Base-by-base conservation (phyloP, 2,113 vertebrate genomes). In the Caracal caracal region DNA sequence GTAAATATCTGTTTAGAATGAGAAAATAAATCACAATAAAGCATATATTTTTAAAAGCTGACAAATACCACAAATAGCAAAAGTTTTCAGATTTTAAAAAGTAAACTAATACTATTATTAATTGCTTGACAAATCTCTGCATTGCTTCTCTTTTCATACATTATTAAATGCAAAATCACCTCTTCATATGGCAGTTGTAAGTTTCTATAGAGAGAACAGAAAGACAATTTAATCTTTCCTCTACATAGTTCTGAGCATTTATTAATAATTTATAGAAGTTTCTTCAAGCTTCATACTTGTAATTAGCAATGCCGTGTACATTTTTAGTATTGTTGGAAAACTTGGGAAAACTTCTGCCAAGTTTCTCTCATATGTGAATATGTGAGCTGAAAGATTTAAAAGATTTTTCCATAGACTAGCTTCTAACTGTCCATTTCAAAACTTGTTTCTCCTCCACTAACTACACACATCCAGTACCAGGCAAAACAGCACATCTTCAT, bases 161-260 rank as follows among this genome's bases (percentile, higher is more conserved):
- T 90, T 97, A 93, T 89, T 96, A 71, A 91, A 91, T 40, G 65
- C 43, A 95, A 73, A 70, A 92, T 89, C 47, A 79, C 33, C 26
- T 92, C 63, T 76, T 83, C 79, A 13, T n/a, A 93, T 33, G 28
- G 40, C 56, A 83, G 65, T 87, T 91, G 47, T 28, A 88, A 66
- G 76, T 88, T 95, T 88, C 83, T 40, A 63, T 26, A 65, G 43
- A 90, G 30, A 89, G 19, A 84, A 75, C 8, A 79, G 73, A 84
- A 92, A 92, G 68, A 95, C 68, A 92, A 65, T 90, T 65, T 76
- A 65, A 65, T 63, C 65, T 49, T 94, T 94, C 37, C 49, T 79
- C 49, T 83, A 88, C 24, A 94, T 88, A 85, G 40, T 20, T 53
- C 68, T 73, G 33, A 94, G 28, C 28, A 51, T 85, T 96, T 92